Conservation (phyloP, 1,140 invertebrate genomes). For the Trichogramma pretiosum region DNA sequence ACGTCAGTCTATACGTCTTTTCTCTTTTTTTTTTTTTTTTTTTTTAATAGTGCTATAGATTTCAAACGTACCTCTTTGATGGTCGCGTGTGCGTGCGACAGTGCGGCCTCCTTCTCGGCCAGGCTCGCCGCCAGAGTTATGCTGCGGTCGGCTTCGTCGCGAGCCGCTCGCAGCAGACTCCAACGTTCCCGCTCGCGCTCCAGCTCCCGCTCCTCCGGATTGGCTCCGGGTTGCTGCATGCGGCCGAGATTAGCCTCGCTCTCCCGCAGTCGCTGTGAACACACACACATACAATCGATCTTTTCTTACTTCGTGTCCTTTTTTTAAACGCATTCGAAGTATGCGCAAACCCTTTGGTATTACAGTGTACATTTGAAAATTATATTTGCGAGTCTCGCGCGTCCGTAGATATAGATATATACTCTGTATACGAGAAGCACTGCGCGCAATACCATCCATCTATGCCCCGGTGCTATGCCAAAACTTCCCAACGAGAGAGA, state of each 20-base stretch:
- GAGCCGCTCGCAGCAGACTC: constrained; percentile 74
- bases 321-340: too few relatives aligned
- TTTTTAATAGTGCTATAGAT: too few relatives aligned
- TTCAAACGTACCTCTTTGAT: constrained; percentile 68
- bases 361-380: too few relatives aligned
- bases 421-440: too few relatives aligned
- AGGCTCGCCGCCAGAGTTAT: constrained; percentile 77
- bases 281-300: constrained; percentile 24
- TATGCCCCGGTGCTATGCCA: too few relatives aligned
- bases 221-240: constrained; percentile 38
- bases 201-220: constrained; percentile 56
- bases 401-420: too few relatives aligned
- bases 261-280: constrained; percentile 62
- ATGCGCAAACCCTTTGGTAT: too few relatives aligned
- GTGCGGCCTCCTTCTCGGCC: constrained; percentile 73
- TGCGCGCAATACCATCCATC: too few relatives aligned
- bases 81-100: constrained; percentile 75
- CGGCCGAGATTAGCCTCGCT: constrained; percentile 63
- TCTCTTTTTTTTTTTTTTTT: too few relatives aligned
- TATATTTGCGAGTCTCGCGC: too few relatives aligned
- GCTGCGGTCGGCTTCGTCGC: constrained; percentile 81
- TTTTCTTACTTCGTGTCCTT: not conserved
- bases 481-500: too few relatives aligned
- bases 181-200: constrained; percentile 81
- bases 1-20: too few relatives aligned